Evolutionary conservation across 2,113 vertebrate genomes (phyloP).

Genomic region (Felis catus): DNA sequence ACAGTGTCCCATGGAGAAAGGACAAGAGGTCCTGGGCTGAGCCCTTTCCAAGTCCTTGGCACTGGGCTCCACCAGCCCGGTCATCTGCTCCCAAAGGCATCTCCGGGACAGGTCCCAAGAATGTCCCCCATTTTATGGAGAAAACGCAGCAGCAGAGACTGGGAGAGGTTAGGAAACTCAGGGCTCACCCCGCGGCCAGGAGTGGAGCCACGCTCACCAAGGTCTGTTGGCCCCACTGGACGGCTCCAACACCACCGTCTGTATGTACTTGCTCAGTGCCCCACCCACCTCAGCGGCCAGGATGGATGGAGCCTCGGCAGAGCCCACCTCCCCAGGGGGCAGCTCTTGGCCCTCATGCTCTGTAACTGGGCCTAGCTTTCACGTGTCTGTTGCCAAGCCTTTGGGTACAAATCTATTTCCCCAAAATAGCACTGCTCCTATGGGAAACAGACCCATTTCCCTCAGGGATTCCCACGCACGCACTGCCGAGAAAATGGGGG

Average conservation of each 20-base stretch:
- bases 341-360: rapidly evolving
- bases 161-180: no score
- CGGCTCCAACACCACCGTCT: neutral
- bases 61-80: neutral
- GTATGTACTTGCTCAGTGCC: neutral
- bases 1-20: neutral
- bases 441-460: neutral
- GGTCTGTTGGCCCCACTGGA: neutral
- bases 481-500: neutral
- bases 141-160: no score
- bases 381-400: neutral
- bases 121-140: neutral
- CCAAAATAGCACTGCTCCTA: neutral
- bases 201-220: rapidly evolving
- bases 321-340: rapidly evolving
- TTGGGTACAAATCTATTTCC: neutral
- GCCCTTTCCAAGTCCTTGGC: neutral
- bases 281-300: no score
- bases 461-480: neutral
- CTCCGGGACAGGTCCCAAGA: neutral
- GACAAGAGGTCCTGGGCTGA: neutral
- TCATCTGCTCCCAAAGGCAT: neutral
- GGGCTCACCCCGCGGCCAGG: rapidly evolving
- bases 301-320: rapidly evolving
- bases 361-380: neutral